A percentile compares a stretch with the other conserved stretches of the same genome.
Evolutionary conservation across 2,888 invertebrate genomes (phyloP).

Genomic region (Notodonta dromedarius): DNA sequence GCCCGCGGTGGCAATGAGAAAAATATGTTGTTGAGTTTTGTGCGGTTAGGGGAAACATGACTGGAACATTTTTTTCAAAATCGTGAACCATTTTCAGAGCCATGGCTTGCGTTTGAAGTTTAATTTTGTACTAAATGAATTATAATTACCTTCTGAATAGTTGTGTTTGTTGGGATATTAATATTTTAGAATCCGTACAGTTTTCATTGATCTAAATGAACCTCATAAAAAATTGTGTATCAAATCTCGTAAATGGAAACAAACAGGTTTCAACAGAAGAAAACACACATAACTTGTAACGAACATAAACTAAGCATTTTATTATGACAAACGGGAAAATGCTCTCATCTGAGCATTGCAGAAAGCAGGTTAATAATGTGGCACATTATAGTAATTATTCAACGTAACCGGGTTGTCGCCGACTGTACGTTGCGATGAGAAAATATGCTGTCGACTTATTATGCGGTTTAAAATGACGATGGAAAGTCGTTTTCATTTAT

Average conservation of each 20-base stretch:
- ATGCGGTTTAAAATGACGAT: background rate
- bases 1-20: background rate
- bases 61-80: background rate
- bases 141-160: too few species aligned
- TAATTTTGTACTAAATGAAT: background rate
- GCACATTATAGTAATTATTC: conserved; percentile 49
- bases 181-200: too few species aligned
- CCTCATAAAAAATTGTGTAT: too few species aligned
- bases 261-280: background rate
- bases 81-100: background rate
- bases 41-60: background rate
- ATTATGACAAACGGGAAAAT: conserved; percentile 38
- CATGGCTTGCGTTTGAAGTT: background rate
- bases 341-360: conserved; percentile 17
- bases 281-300: background rate
- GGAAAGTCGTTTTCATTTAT: background rate
- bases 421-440: conserved; percentile 45
- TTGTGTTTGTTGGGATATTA: too few species aligned
- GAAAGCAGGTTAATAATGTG: conserved; percentile 48
- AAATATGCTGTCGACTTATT: conserved; percentile 40
- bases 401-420: conserved; percentile 43
- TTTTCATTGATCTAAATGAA: too few species aligned
- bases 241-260: too few species aligned
- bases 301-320: background rate
- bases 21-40: background rate